phyloP scores from a whole-genome alignment of 2,888 invertebrate genomes.

The Atethmia centrago region DNA sequence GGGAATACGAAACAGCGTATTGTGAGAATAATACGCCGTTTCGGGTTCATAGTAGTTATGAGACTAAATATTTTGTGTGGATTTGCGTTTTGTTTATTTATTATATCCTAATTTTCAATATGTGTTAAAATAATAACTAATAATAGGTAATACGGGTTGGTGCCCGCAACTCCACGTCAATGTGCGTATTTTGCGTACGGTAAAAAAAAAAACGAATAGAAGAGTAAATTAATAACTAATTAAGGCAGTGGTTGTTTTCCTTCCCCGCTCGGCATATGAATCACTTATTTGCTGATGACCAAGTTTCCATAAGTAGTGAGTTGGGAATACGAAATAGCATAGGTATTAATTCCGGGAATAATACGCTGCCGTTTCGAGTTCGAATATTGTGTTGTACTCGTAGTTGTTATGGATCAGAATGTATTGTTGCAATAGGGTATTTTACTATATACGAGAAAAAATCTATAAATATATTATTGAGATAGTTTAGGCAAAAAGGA shows the following conservation, averaged over 20 bases:
- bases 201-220: too few relatives aligned
- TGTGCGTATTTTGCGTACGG: too few relatives aligned
- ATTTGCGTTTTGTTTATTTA: not conserved
- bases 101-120: not conserved
- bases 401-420: not conserved
- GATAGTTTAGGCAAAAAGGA: too few relatives aligned
- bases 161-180: too few relatives aligned
- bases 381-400: not conserved
- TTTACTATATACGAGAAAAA: too few relatives aligned
- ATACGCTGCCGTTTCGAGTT: conserved; percentile 1
- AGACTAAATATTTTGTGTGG: conserved; percentile 12
- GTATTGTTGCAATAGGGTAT: not conserved
- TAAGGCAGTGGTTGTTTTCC: conserved; percentile 27
- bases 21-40: conserved; percentile 43
- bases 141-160: too few relatives aligned
- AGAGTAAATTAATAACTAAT: not conserved
- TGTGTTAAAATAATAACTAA: not conserved
- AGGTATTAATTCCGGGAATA: not conserved
- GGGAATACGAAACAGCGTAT: conserved; percentile 31
- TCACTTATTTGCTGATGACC: conserved; percentile 59
- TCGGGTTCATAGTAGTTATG: conserved; percentile 23
- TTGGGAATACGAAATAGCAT: conserved; percentile 9
- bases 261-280: conserved; percentile 40
- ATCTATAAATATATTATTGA: too few relatives aligned
- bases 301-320: conserved; percentile 46